These are phyloP conservation scores for Zaprionus davidi DNA, from an alignment of 1,140 invertebrate species.

Conservation along the genomic window DNA sequence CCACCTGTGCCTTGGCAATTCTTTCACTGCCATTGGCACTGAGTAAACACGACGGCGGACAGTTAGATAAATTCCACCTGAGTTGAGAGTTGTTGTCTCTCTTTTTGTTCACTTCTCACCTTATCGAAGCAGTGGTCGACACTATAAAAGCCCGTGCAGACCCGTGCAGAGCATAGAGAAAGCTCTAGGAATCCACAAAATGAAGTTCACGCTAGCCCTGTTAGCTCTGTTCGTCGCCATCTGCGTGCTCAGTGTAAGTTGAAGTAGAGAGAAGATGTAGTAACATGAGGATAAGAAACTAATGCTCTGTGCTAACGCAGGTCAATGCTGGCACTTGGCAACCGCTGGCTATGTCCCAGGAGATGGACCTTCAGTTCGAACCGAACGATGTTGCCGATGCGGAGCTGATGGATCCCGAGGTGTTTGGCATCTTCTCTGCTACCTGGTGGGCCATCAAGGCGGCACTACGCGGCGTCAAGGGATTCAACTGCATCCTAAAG, in stretches of 20 bases:
- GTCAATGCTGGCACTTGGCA: conserved; percentile 52
- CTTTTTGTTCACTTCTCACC: neutral
- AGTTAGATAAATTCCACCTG: conserved; percentile 10
- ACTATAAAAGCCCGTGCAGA: conserved; percentile 23
- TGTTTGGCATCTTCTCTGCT: neutral
- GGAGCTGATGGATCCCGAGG: conserved; percentile 24
- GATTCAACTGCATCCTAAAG: conserved; percentile 64
- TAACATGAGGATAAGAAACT: neutral
- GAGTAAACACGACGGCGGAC: conserved; percentile 10
- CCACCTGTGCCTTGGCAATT: neutral
- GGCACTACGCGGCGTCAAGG: conserved; percentile 53
- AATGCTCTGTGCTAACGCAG: conserved; percentile 18
- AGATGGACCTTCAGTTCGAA: conserved; percentile 18
- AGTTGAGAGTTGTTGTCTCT: neutral
- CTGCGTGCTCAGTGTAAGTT: conserved; percentile 60
- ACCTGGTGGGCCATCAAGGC: conserved; percentile 34
- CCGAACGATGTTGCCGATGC: conserved; percentile 14
- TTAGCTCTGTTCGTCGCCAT: conserved; percentile 50
- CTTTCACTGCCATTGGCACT: neutral
- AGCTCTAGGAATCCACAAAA: conserved; percentile 33
- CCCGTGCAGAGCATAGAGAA: conserved; percentile 1
- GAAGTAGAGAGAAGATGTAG: neutral
- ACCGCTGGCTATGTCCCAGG: conserved; percentile 7
- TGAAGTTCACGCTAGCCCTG: conserved; percentile 54
- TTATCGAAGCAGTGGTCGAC: conserved; percentile 11